A percentile compares a stretch with the other conserved stretches of the same genome.
Evolutionary conservation across 2,113 vertebrate species (phyloP).

Genomic region (Poeciliopsis turrubarensis): DNA sequence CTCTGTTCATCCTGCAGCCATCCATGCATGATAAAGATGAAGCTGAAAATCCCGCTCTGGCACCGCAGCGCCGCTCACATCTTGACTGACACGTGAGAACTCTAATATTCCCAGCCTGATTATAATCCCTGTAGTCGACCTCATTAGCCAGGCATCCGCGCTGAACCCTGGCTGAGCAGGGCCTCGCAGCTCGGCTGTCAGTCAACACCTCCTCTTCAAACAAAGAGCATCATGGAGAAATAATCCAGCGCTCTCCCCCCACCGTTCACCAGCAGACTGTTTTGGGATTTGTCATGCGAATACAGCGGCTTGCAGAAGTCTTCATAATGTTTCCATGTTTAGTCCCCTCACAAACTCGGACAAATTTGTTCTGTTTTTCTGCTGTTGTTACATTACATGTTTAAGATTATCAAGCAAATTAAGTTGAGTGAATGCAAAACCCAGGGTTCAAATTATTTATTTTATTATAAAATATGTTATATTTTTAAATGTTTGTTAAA

Average conservation of each 20-base stretch:
- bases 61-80: slow-evolving; percentile 56
- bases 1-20: slow-evolving; percentile 64
- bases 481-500: no score
- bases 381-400: no score
- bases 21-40: slow-evolving; percentile 73
- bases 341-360: no score
- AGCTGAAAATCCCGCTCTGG: slow-evolving; percentile 59
- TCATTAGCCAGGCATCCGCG: slow-evolving; percentile 82
- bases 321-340: not conserved
- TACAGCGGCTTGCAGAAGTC: not conserved
- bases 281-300: slow-evolving; percentile 54
- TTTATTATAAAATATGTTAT: no score
- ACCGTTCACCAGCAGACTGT: slow-evolving; percentile 51
- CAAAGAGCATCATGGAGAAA: slow-evolving; percentile 75
- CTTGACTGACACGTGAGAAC: slow-evolving; percentile 78
- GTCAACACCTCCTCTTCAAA: slow-evolving; percentile 79
- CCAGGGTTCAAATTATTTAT: no score
- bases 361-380: no score
- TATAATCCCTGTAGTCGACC: slow-evolving; percentile 79
- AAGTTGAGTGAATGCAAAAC: no score
- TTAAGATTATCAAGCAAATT: no score
- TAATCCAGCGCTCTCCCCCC: slow-evolving; percentile 54
- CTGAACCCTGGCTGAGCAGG: slow-evolving; percentile 79
- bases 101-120: slow-evolving; percentile 80
- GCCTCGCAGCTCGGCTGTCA: slow-evolving; percentile 77